These are phyloP conservation scores for Eulimnadia texana DNA, from an alignment of 1,140 invertebrate species.

Conservation along the genomic window DNA sequence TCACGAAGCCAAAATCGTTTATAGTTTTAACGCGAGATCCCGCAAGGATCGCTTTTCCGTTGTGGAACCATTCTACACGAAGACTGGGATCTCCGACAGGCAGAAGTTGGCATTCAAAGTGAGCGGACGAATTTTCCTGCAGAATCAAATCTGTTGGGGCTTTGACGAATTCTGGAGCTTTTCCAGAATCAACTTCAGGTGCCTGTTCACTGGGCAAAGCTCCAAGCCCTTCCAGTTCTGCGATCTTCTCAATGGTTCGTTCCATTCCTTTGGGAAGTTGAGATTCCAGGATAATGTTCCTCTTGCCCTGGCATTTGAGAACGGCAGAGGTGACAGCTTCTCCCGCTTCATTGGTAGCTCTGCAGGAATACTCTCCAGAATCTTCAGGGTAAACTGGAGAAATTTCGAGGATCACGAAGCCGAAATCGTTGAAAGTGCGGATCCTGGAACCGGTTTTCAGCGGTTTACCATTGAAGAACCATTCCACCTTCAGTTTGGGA, in stretches of 20 bases:
- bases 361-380: slow-evolving; percentile 81
- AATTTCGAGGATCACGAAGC: slow-evolving; percentile 85
- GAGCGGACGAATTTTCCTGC: slow-evolving; percentile 73
- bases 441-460: slow-evolving; percentile 76
- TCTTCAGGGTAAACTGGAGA: slow-evolving; percentile 90
- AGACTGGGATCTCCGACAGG: slow-evolving; percentile 83
- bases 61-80: slow-evolving; percentile 92
- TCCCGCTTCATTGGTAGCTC: slow-evolving; percentile 66
- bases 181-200: slow-evolving; percentile 66
- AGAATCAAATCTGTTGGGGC: slow-evolving; percentile 67
- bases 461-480: slow-evolving; percentile 87
- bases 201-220: slow-evolving; percentile 26
- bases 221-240: slow-evolving; percentile 75
- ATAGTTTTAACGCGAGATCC: slow-evolving; percentile 81
- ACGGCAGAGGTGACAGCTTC: slow-evolving; percentile 83
- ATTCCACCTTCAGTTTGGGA: slow-evolving; percentile 82
- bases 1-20: slow-evolving; percentile 86
- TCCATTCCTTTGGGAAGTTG: slow-evolving; percentile 86
- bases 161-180: slow-evolving; percentile 83
- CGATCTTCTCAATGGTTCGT: slow-evolving; percentile 82
- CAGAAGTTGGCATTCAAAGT: slow-evolving; percentile 77
- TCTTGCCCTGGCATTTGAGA: slow-evolving; percentile 71
- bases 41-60: slow-evolving; percentile 73
- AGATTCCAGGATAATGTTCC: slow-evolving; percentile 79
- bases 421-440: slow-evolving; percentile 87